phyloP scores from a whole-genome alignment of 2,113 vertebrate genomes.

The Phycodurus eques region DNA sequence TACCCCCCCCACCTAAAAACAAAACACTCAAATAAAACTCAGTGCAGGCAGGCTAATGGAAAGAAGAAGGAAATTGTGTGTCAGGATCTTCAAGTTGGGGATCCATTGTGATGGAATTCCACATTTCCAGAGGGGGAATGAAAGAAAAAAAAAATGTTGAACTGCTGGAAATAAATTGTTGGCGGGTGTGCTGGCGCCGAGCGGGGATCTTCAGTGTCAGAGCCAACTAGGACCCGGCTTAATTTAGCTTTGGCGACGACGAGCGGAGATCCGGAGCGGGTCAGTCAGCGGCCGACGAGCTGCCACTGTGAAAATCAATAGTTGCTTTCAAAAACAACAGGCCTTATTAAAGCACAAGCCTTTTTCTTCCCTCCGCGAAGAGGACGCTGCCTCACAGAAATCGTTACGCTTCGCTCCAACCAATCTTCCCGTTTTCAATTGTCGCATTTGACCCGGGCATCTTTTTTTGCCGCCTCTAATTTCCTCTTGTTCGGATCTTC shows the following conservation, averaged over 20 bases:
- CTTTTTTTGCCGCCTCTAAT: slow-evolving; percentile 38
- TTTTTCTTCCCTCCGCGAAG: slow-evolving; percentile 54
- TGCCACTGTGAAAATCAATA: slow-evolving; percentile 76
- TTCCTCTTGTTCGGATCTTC: slow-evolving; percentile 40
- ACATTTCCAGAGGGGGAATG: slow-evolving; percentile 20
- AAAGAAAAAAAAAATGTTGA: slow-evolving; percentile 34
- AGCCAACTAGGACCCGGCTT: slow-evolving; percentile 74
- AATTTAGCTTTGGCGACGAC: slow-evolving; percentile 69
- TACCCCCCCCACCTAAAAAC: not conserved
- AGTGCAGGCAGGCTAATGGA: slow-evolving; percentile 14
- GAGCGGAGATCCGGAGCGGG: slow-evolving; percentile 57
- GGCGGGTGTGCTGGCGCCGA: slow-evolving; percentile 46
- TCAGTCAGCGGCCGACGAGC: slow-evolving; percentile 63
- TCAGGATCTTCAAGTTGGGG: slow-evolving; percentile 35
- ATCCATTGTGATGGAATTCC: slow-evolving; percentile 48
- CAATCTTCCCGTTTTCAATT: slow-evolving; percentile 51
- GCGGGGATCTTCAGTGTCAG: slow-evolving; percentile 62
- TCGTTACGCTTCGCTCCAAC: slow-evolving; percentile 63
- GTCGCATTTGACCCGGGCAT: slow-evolving; percentile 56
- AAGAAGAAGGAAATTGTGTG: slow-evolving; percentile 33
- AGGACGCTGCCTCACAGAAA: slow-evolving; percentile 65
- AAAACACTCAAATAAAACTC: not conserved
- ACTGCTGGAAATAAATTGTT: slow-evolving; percentile 71
- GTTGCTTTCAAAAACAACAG: slow-evolving; percentile 73
- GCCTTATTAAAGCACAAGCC: slow-evolving; percentile 69